These are phyloP conservation scores for Otolemur garnettii DNA, from an alignment of 2,113 vertebrate genomes.

Conservation along the genomic window DNA sequence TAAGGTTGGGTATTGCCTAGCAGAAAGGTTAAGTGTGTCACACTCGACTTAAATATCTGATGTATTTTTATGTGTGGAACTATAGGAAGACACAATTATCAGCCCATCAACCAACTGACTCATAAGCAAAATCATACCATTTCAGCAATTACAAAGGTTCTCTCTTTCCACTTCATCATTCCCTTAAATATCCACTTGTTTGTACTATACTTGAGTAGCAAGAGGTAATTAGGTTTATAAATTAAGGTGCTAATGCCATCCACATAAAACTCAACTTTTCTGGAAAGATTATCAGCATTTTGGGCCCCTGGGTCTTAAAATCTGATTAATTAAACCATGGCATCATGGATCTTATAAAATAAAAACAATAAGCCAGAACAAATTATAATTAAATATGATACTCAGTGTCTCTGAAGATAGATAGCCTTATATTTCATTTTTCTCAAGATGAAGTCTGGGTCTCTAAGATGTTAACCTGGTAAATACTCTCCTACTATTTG, in stretches of 20 bases:
- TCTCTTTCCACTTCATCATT: neutral
- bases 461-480: neutral
- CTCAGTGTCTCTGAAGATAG: neutral
- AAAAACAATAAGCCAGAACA: neutral
- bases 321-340: constrained; percentile 19
- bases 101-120: neutral
- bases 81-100: neutral
- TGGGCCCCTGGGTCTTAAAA: neutral
- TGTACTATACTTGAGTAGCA: neutral
- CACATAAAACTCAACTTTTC: constrained; percentile 9
- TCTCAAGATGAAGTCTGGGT: neutral
- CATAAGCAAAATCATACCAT: constrained; percentile 40
- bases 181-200: neutral
- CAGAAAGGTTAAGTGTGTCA: neutral
- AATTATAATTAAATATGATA: constrained; percentile 17
- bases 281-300: constrained; percentile 12
- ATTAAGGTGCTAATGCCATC: neutral
- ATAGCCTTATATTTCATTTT: neutral
- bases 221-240: constrained; percentile 18
- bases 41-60: neutral
- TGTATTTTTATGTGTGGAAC: neutral
- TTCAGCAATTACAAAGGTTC: neutral
- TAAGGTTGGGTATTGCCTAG: constrained; percentile 59
- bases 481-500: neutral
- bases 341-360: constrained; percentile 23